These are phyloP conservation scores for Onychomys torridus DNA, from an alignment of 2,797 vertebrate species.

Conservation along the genomic window DNA sequence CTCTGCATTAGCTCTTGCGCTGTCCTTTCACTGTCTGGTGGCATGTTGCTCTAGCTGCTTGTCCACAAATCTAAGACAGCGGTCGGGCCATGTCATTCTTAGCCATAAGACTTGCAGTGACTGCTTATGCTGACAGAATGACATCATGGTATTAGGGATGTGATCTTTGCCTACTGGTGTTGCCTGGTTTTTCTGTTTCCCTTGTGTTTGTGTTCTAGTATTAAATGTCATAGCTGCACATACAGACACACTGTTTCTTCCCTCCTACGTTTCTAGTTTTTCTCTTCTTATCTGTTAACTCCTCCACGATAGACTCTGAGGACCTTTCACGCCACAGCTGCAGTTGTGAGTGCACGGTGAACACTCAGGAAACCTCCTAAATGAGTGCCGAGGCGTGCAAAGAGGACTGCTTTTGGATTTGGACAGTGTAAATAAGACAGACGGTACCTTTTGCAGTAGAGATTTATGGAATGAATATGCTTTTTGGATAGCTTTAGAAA, in stretches of 20 bases:
- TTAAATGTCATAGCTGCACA: slow-evolving; percentile 19
- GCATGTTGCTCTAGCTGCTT: neutral
- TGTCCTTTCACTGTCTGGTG: slow-evolving; percentile 34
- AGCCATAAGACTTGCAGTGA: slow-evolving; percentile 29
- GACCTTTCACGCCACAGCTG: neutral
- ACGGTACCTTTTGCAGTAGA: neutral
- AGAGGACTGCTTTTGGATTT: slow-evolving; percentile 56
- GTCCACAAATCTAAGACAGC: slow-evolving; percentile 24
- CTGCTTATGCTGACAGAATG: slow-evolving; percentile 9
- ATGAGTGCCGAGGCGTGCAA: neutral
- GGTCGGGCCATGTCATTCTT: neutral
- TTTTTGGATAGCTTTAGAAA: neutral
- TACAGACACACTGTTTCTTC: neutral
- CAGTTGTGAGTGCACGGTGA: neutral
- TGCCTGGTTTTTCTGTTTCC: neutral
- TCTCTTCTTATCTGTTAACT: neutral
- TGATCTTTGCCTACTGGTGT: neutral
- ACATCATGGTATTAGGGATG: neutral
- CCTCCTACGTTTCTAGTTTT: neutral
- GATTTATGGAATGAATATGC: neutral
- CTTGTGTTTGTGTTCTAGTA: slow-evolving; percentile 37
- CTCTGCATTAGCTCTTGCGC: neutral
- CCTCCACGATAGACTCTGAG: neutral
- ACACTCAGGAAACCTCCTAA: neutral
- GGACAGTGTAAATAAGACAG: neutral